Base-by-base conservation (phyloP, 2,113 vertebrate genomes). In the Strix uralensis region DNA sequence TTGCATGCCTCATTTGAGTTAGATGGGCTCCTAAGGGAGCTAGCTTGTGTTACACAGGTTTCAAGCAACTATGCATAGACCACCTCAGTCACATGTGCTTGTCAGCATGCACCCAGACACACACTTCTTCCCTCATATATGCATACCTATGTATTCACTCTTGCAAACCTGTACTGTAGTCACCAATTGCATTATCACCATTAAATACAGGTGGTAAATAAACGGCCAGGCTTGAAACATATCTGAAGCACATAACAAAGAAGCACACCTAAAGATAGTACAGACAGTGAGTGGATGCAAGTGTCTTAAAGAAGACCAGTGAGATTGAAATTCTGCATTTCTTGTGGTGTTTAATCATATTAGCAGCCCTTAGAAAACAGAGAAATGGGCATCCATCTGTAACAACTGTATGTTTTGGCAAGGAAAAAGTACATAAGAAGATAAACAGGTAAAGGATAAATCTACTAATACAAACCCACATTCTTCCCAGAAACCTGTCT, bases 91-190 rank as follows among this genome's bases (percentile, higher is more conserved):
- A 77, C 26, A 7, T 7, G 29, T 0, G 1, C 54, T 73, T 40
- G 36, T 66, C 65, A 61, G 52, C 42, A 19, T 2, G 21, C 22
- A 30, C 20, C 30, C 34, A 55, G 55, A 32, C 59, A 49, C 14
- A 11, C 17, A 2, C 18, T 46, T 62, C n/a, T 63, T 86, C 70
- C 54, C 26, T 52, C 29, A 10, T 6, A 13, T 8, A 59, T 0
- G 0, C 13, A n/a, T 1, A 0, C 38, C 47, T 52, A n/a, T 46
- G 11, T 0, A 2, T 2, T 52, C 38, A 19, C 11, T 34, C 77
- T 34, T 75, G 29, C 21, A 91, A 71, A 69, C 13, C 42, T 4
- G 6, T 29, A 25, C 38, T 55, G n/a, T 9, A 57, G 63, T n/a
- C 59, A 86, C 20, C 63, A 58, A 3, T 1, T 38, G n/a, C n/a